Evolutionary conservation across 2,113 vertebrate genomes (phyloP), one percentile per base, ranked within the genome.

Genomic region (Capreolus pygargus): DNA sequence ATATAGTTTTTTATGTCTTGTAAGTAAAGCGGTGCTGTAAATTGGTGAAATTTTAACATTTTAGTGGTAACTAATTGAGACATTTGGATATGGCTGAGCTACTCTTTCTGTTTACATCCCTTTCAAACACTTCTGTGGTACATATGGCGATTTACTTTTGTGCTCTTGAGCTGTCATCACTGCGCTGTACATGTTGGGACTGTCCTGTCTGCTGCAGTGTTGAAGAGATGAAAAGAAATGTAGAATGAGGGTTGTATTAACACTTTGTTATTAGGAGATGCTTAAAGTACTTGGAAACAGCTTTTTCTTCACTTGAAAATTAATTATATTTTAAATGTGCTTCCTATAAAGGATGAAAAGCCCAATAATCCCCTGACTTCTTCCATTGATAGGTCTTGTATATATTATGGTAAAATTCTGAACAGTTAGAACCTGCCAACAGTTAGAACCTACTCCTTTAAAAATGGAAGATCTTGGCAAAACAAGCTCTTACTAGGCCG

Each of bases 41-140:
- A 97, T 93, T 67, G 54, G 47, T 95, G 52, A 95, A 93, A 92
- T 81, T 54, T 85, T 95, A 84, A 52, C 61, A 82, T 95, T 95
- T 95, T 85, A 74, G 28, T 96, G 85, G 78, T 95, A 88, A 95
- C 76, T 95, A 78, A 95, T 79, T 74, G 89, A 97, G 96, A 89
- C 95, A 92, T 94, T 97, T 98, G 94, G 84, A 87, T 43, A 87
- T 7, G 21, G 85, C 89, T 97, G 95, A 93, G 50, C 50, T 84
- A 19, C 58, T 88, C 89, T 92, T 78, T 95, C 45, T 98, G 7
- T 96, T 97, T 97, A 96, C 61, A 89, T 97, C 92, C 90, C 92
- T 93, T 96, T 97, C 83, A n/a, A 39, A 96, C 96, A 60, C 33
- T 96, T 74, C 70, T 92, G 86, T 97, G 88, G 36, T 57, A 86